A percentile compares a stretch with the other conserved stretches of the same genome.
These are phyloP conservation scores for Mobula birostris DNA, from an alignment of 2,113 vertebrate species.

Conservation along the genomic window DNA sequence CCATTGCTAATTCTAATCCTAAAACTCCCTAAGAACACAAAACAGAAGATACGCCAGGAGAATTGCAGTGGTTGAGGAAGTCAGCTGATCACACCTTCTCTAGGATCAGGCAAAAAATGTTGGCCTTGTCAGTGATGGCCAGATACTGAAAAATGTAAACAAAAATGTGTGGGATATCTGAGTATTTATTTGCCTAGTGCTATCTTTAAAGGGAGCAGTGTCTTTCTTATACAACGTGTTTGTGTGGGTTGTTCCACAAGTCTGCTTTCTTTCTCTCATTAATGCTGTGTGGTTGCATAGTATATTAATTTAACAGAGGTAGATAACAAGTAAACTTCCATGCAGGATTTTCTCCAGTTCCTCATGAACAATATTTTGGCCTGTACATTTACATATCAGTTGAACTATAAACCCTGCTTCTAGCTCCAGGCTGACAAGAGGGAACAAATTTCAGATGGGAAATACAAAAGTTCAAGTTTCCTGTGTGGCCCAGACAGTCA, in stretches of 20 bases:
- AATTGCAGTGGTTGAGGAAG: no score
- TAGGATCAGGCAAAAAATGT: no score
- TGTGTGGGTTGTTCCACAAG: neutral
- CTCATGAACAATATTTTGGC: neutral
- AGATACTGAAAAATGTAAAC: neutral
- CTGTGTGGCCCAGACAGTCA: no score
- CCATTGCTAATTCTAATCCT: no score
- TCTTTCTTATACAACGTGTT: neutral
- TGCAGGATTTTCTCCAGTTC: neutral
- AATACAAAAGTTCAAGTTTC: neutral
- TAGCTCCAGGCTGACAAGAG: neutral
- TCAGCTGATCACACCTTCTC: no score
- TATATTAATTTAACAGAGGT: neutral
- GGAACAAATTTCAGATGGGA: neutral
- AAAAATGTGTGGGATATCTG: neutral
- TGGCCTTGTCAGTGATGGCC: no score
- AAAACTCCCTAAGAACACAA: no score
- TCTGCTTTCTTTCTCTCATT: neutral
- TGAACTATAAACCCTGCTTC: neutral
- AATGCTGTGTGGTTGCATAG: neutral
- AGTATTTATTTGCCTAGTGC: neutral
- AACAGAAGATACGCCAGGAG: no score
- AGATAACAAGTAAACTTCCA: neutral
- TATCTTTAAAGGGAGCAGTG: neutral
- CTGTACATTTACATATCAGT: neutral